phyloP scores from a whole-genome alignment of 2,797 vertebrate genomes.

The Sternotherus odoratus region DNA sequence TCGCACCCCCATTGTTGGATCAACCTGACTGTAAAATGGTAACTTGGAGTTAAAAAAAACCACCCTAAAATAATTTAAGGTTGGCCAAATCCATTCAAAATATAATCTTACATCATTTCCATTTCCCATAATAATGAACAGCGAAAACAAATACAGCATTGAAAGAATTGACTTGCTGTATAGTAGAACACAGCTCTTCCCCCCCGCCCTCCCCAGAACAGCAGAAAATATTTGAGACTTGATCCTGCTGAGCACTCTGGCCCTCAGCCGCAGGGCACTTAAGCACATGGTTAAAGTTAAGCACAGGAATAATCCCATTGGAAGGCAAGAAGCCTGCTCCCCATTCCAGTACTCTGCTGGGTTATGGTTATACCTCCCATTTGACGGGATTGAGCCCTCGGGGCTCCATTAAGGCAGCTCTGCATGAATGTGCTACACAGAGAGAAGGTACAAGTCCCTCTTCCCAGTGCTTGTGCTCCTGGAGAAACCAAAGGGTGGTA shows the following conservation, averaged over 20 bases:
- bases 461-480: background rate
- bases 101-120: background rate
- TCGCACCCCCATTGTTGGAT: background rate
- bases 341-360: slow-evolving; percentile 60
- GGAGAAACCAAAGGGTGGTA: slow-evolving; percentile 29
- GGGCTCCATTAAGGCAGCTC: background rate
- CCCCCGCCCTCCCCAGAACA: slow-evolving; percentile 60
- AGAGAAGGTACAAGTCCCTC: slow-evolving; percentile 22
- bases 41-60: background rate
- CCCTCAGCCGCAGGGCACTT: slow-evolving; percentile 50
- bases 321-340: slow-evolving; percentile 65
- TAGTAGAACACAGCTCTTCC: slow-evolving; percentile 30
- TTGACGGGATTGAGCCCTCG: slow-evolving; percentile 46
- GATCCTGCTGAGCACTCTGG: slow-evolving; percentile 53
- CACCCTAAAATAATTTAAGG: background rate
- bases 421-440: background rate
- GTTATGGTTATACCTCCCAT: slow-evolving; percentile 31
- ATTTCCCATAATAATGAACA: background rate
- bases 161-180: slow-evolving; percentile 23
- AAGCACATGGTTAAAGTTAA: background rate
- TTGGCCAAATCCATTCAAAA: background rate
- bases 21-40: background rate
- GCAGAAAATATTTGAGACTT: slow-evolving; percentile 59
- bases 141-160: background rate
- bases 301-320: slow-evolving; percentile 62